Evolutionary conservation across 2,797 vertebrate genomes (phyloP).

Genomic region (Syncerus caffer): DNA sequence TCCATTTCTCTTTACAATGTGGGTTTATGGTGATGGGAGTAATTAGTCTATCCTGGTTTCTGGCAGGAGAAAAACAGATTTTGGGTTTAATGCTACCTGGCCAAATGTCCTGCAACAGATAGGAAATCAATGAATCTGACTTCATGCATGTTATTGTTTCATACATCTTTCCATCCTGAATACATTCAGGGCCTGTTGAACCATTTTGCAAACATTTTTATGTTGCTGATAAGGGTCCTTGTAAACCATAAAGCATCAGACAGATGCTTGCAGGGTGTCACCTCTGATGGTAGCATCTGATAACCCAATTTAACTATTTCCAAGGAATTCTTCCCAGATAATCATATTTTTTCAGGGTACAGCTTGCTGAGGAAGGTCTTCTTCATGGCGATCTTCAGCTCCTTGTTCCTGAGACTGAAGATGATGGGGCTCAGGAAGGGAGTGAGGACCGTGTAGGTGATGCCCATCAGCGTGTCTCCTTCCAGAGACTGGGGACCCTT

Average conservation of each 20-base stretch:
- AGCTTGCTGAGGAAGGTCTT: not conserved
- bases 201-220: not conserved
- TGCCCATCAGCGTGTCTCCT: not conserved
- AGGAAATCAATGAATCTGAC: not conserved
- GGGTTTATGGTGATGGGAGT: not conserved
- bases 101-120: not conserved
- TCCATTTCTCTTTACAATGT: not conserved
- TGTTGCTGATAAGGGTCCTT: not conserved
- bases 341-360: slow-evolving; percentile 5
- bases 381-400: slow-evolving; percentile 18
- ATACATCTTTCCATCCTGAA: not conserved
- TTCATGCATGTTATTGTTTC: not conserved
- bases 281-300: not conserved
- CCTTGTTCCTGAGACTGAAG: slow-evolving; percentile 56
- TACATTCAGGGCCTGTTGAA: not conserved
- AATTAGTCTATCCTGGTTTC: not conserved
- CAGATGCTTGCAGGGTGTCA: not conserved
- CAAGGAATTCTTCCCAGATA: not conserved
- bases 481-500: not conserved
- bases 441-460: slow-evolving; percentile 40
- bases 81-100: not conserved
- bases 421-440: slow-evolving; percentile 61
- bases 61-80: not conserved
- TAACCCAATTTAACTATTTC: not conserved
- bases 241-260: not conserved